Percentiles rank a stretch among this genome's conserved stretches.
These are phyloP conservation scores for Drosophila birchii DNA, from an alignment of 2,888 invertebrate species.

Conservation along the genomic window DNA sequence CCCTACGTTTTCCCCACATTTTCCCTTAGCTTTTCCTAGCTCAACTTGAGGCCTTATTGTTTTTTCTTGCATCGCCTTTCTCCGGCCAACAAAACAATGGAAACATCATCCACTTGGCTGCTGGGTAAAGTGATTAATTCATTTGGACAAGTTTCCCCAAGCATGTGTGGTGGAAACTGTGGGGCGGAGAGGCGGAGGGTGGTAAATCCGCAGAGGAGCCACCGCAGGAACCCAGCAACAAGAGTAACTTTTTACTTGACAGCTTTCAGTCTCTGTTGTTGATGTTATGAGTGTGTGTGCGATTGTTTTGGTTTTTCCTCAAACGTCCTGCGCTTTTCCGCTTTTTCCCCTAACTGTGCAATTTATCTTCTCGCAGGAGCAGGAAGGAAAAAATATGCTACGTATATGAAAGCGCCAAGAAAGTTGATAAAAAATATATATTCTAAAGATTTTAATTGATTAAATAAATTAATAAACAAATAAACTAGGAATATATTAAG, in stretches of 20 bases:
- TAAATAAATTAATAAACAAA: too few species aligned
- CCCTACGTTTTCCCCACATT: background rate
- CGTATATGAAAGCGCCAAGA: background rate
- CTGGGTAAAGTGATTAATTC: constrained; percentile 77
- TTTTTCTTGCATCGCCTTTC: constrained; percentile 10
- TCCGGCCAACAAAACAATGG: constrained; percentile 50
- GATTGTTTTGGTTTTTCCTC: constrained; percentile 24
- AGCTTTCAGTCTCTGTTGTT: constrained; percentile 56
- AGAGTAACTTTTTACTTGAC: constrained; percentile 70
- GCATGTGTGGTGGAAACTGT: constrained; percentile 48
- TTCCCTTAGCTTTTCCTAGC: constrained; percentile 7
- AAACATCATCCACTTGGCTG: constrained; percentile 69
- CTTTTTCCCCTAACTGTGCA: constrained; percentile 53
- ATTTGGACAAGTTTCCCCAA: constrained; percentile 74
- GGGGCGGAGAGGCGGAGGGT: background rate
- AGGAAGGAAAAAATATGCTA: background rate
- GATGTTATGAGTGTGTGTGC: constrained; percentile 41
- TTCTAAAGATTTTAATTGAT: background rate
- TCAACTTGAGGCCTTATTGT: constrained; percentile 10
- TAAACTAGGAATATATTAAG: background rate
- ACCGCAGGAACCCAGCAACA: constrained; percentile 46
- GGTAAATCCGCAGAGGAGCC: constrained; percentile 12
- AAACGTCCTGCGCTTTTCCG: constrained; percentile 5
- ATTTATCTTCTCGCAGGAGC: constrained; percentile 59
- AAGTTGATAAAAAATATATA: too few species aligned